Conservation (phyloP, 2,797 vertebrate species). For the Numenius phaeopus region DNA sequence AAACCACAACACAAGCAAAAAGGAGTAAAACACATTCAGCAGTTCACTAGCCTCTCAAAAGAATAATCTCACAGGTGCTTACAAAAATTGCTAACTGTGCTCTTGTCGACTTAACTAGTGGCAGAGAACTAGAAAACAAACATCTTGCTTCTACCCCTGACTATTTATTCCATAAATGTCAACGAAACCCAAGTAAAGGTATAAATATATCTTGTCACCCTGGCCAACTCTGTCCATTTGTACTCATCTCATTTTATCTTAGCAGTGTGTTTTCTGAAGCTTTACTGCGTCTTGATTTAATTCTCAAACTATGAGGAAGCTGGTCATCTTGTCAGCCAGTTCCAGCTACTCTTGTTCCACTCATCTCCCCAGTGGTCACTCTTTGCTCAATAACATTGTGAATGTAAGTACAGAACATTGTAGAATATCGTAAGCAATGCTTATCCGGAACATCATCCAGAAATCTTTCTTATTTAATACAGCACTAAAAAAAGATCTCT, state of each 20-base stretch:
- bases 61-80: neutral
- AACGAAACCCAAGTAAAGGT: neutral
- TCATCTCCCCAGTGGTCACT: neutral
- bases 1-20: neutral
- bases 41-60: neutral
- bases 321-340: neutral
- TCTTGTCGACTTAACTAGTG: neutral
- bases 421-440: neutral
- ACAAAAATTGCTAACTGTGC: neutral
- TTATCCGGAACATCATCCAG: neutral
- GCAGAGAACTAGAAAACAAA: neutral
- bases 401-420: neutral
- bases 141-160: neutral
- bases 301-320: neutral
- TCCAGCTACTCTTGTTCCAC: neutral
- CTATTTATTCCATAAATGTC: neutral
- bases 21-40: neutral
- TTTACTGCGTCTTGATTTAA: slow-evolving; percentile 1
- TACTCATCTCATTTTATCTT: neutral
- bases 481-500: neutral
- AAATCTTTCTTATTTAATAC: neutral
- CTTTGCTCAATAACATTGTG: neutral
- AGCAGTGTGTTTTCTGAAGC: neutral
- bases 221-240: neutral
- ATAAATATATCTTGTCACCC: neutral